Evolutionary conservation across 2,888 invertebrate genomes (phyloP), one percentile per base, ranked within the genome.

Genomic region (Melanotus villosus): DNA sequence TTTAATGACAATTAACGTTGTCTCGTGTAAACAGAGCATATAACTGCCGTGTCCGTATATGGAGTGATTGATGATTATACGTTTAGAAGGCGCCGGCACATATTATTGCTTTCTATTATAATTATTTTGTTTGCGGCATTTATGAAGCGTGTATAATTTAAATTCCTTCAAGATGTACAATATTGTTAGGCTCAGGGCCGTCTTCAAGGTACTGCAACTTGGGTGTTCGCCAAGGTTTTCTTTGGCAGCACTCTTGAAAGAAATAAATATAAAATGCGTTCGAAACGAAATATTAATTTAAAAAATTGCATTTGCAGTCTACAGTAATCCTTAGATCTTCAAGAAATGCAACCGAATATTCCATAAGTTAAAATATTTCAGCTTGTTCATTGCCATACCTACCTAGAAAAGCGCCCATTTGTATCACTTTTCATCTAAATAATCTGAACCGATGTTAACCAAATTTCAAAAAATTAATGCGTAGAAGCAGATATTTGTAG

Each of bases 1-100:
- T 7, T n/a, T 19, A 21, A 56, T 57, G 57, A 57, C 57, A 38
- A 34, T 41, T 23, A 23, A 21, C 23, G 21, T 38, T 57, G 57
- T 57, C 57, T 57, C 34, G 34, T 57, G 57, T 23, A 57, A 57
- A 57, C 57, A 57, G 57, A 57, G 57, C 57, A 57, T 38, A 57
- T 38, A 57, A 23, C 57, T 38, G 19, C 36, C 57, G 18, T 38
- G 19, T 38, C 36, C 57, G 18, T 38, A 38, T 38, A 57, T 38
- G 57, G 23, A 16, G 23, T 57, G 57, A 57, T 57, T 57, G 57
- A 57, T 57, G 57, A 57, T 34, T 38, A 57, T 57, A 12, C 38
- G 34, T 57, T 52, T 57, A 41, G 38, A 21, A 57, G 57, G 57
- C 57, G 57, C 36, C 57, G 18, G 19, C 18, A 36, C 57, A 36